Evolutionary conservation across 2,113 vertebrate species (phyloP).

Genomic region (Herpailurus yagouaroundi): DNA sequence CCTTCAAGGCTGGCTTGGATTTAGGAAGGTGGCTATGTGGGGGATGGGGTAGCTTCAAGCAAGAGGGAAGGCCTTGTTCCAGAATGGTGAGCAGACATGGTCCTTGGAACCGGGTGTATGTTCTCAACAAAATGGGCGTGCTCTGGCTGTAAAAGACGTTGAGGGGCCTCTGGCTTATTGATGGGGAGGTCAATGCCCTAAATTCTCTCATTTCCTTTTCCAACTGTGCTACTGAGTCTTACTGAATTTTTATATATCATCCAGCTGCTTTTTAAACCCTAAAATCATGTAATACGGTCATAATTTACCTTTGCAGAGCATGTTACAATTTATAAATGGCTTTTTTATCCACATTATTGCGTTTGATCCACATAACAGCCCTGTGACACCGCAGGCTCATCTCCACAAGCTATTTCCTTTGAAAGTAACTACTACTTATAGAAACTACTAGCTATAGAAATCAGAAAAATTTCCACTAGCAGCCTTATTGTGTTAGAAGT

Average conservation of each 20-base stretch:
- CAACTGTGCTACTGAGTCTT: not conserved
- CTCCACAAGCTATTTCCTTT: constrained; percentile 49
- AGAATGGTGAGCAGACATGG: not conserved
- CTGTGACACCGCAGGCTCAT: not conserved
- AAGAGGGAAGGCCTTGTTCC: not conserved
- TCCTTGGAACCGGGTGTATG: not conserved
- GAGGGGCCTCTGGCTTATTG: not conserved
- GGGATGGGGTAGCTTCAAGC: not conserved
- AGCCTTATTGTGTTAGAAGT: not conserved
- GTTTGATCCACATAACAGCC: constrained; percentile 15
- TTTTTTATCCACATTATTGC: constrained; percentile 45
- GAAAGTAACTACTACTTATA: constrained; percentile 34
- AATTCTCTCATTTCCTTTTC: constrained; percentile 48
- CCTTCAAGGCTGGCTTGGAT: not conserved
- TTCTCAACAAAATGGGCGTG: not conserved
- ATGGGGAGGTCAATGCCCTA: not conserved
- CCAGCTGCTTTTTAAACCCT: constrained; percentile 47
- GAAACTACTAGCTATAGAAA: constrained; percentile 35
- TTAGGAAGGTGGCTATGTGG: not conserved
- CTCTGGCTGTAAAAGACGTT: not conserved
- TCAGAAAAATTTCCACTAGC: not conserved
- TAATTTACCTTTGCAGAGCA: constrained; percentile 53
- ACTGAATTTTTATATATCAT: constrained; percentile 43
- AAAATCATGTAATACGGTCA: constrained; percentile 30
- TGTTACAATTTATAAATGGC: constrained; percentile 35